A percentile compares a stretch with the other conserved stretches of the same genome.
phyloP scores from a whole-genome alignment of 30 jellyfish, hydroid and myxozoan genomes.

The Aurelia sp. region DNA sequence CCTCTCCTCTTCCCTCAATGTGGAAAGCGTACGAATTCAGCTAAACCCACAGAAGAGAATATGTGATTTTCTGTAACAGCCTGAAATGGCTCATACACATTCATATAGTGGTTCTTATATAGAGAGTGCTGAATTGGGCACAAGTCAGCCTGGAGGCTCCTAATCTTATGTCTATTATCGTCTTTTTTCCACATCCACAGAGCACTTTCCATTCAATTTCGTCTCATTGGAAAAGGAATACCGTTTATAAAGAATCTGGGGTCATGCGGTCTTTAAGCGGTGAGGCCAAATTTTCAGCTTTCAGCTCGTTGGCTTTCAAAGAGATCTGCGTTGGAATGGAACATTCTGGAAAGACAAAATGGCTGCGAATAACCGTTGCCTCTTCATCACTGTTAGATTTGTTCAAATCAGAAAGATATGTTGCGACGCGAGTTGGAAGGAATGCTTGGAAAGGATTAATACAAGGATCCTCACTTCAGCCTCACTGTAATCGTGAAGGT shows the following conservation, averaged over 20 bases:
- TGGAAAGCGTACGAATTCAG: too few species aligned
- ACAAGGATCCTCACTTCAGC: constrained; percentile 8
- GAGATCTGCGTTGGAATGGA: constrained; percentile 35
- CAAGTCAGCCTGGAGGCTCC: too few species aligned
- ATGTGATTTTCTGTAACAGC: too few species aligned
- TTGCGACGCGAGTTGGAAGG: constrained; percentile 2
- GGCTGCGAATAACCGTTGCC: constrained; percentile 13
- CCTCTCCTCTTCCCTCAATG: too few species aligned
- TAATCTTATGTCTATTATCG: too few species aligned
- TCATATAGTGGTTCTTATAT: too few species aligned
- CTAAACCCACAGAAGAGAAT: too few species aligned
- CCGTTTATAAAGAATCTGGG: not conserved
- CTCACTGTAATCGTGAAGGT: constrained; percentile 13
- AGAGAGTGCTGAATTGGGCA: too few species aligned
- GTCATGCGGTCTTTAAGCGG: not conserved
- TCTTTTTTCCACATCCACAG: not conserved
- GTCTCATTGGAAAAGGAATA: constrained; percentile 5
- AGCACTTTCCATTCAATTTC: constrained; percentile 9
- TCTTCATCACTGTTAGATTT: not conserved
- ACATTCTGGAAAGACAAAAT: not conserved
- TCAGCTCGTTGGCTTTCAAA: constrained; percentile 12
- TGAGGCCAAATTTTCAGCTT: constrained; percentile 37
- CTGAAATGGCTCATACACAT: too few species aligned
- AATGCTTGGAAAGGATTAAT: not conserved
- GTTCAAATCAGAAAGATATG: not conserved